These are phyloP conservation scores for Trachymyrmex septentrionalis DNA, from an alignment of 1,140 invertebrate species.

Conservation along the genomic window DNA sequence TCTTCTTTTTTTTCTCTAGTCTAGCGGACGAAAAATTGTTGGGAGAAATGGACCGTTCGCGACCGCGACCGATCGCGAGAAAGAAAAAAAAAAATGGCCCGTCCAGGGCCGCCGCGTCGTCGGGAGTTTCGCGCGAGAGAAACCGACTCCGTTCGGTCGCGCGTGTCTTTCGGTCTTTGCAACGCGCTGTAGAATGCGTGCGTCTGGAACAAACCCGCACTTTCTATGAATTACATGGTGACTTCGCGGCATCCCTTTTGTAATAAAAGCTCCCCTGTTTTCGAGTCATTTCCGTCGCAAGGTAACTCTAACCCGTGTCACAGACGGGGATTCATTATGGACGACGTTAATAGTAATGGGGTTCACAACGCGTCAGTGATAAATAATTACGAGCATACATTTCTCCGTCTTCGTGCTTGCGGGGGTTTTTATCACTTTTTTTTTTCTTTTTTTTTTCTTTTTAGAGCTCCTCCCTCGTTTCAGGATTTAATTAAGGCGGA, in stretches of 20 bases:
- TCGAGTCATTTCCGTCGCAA: slow-evolving; percentile 43
- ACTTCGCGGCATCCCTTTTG: slow-evolving; percentile 21
- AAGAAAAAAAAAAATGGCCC: not conserved
- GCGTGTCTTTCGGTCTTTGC: no score
- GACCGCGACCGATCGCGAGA: not conserved
- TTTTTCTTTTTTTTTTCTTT: slow-evolving; percentile 31
- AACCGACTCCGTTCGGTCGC: not conserved
- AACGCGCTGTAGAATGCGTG: slow-evolving; percentile 15
- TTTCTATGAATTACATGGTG: slow-evolving; percentile 4
- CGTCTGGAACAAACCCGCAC: slow-evolving; percentile 6
- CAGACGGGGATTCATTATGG: not conserved
- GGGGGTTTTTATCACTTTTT: not conserved
- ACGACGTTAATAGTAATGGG: slow-evolving; percentile 33
- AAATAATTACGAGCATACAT: slow-evolving; percentile 7
- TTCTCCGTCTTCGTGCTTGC: not conserved
- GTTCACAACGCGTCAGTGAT: not conserved
- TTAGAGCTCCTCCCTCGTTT: not conserved
- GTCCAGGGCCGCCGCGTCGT: not conserved
- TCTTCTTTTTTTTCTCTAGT: not conserved
- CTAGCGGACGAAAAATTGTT: not conserved
- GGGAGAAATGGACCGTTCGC: slow-evolving; percentile 29
- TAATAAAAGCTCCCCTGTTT: slow-evolving; percentile 24
- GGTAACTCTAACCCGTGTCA: slow-evolving; percentile 8
- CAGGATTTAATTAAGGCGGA: slow-evolving; percentile 8
- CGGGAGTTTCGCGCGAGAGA: not conserved